A percentile compares a stretch with the other conserved stretches of the same genome.
phyloP scores from a whole-genome alignment of 2,797 vertebrate genomes.

The Premnoplex brunnescens region DNA sequence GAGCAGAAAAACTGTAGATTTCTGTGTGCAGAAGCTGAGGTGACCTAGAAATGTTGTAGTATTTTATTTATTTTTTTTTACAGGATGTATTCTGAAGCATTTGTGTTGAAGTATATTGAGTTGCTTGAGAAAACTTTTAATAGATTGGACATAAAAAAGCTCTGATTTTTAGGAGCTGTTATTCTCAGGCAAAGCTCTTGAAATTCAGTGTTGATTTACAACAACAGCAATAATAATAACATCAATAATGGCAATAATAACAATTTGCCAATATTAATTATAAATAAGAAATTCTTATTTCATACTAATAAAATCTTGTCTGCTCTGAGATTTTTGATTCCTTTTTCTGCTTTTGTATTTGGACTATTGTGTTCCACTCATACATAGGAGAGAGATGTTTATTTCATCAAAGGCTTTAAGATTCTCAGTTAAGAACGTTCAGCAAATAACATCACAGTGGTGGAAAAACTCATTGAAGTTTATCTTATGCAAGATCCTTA shows the following conservation, averaged over 20 bases:
- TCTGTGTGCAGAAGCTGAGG: not conserved
- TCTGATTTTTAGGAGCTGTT: not conserved
- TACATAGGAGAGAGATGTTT: not conserved
- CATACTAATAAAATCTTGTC: not conserved
- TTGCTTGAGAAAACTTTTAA: not conserved
- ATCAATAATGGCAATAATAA: not conserved
- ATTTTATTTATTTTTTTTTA: not conserved
- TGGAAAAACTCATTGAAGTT: not conserved
- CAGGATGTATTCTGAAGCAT: not conserved
- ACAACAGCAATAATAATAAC: no score
- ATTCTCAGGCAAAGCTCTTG: not conserved
- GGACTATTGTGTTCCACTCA: not conserved
- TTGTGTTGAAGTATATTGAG: not conserved
- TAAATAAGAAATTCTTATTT: not conserved
- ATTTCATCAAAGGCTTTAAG: not conserved
- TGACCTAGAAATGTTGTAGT: not conserved
- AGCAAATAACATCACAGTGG: not conserved
- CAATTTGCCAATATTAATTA: not conserved
- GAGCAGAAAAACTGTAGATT: not conserved
- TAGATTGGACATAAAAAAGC: not conserved
- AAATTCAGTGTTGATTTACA: not conserved
- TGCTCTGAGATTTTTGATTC: not conserved
- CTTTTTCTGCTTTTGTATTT: not conserved
- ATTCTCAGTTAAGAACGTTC: not conserved
- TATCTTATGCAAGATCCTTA: not conserved